A percentile compares a stretch with the other conserved stretches of the same genome.
phyloP scores from a whole-genome alignment of 2,888 invertebrate species.

The Sisyra terminalis region DNA sequence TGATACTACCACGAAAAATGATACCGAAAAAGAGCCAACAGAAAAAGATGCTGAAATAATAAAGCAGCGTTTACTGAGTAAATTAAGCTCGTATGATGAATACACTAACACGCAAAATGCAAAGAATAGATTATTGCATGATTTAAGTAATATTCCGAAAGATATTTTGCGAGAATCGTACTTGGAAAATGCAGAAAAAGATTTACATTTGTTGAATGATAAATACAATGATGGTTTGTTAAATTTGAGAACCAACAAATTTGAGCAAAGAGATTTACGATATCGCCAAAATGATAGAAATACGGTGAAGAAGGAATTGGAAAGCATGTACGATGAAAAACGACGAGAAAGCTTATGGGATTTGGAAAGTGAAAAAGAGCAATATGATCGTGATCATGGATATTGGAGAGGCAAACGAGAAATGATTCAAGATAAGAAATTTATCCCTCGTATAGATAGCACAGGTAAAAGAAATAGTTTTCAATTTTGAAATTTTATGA shows the following conservation, averaged over 20 bases:
- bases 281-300: slow-evolving; percentile 20
- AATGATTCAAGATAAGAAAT: slow-evolving; percentile 13
- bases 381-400: slow-evolving; percentile 26
- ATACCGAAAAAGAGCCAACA: neutral
- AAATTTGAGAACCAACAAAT: slow-evolving; percentile 19
- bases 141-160: slow-evolving; percentile 23
- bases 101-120: slow-evolving; percentile 23
- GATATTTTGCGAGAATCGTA: slow-evolving; percentile 26
- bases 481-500: neutral
- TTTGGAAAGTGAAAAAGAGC: slow-evolving; percentile 36
- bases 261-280: slow-evolving; percentile 24
- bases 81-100: slow-evolving; percentile 18
- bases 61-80: slow-evolving; percentile 20
- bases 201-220: slow-evolving; percentile 13
- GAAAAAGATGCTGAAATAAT: neutral
- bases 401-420: slow-evolving; percentile 21
- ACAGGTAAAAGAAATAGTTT: slow-evolving; percentile 19
- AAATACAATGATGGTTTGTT: neutral
- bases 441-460: slow-evolving; percentile 22
- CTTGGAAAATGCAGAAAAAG: slow-evolving; percentile 23
- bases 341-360: slow-evolving; percentile 31
- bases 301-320: slow-evolving; percentile 21
- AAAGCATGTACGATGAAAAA: slow-evolving; percentile 16
- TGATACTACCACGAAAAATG: neutral
- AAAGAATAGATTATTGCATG: slow-evolving; percentile 21